phyloP scores from a whole-genome alignment of 2,113 vertebrate genomes.

The Mastomys coucha region DNA sequence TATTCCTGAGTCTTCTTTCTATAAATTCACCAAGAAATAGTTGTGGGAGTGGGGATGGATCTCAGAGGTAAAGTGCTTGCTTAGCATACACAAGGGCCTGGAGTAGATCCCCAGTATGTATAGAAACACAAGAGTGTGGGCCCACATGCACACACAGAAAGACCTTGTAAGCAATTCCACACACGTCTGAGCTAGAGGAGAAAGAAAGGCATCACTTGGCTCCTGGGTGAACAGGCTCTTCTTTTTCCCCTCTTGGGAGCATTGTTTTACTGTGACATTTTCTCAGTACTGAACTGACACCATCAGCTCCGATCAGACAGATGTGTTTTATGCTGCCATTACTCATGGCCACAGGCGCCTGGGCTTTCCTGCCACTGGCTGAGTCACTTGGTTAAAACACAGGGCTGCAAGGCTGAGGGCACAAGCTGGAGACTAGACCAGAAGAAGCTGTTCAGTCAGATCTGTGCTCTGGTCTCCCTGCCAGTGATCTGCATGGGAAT shows the following conservation, averaged over 20 bases:
- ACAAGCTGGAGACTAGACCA: background rate
- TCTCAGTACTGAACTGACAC: background rate
- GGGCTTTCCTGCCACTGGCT: slow-evolving; percentile 45
- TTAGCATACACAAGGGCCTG: background rate
- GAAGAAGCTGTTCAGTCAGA: slow-evolving; percentile 8
- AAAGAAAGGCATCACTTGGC: background rate
- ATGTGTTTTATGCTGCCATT: slow-evolving; percentile 61
- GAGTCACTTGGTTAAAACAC: slow-evolving; percentile 69
- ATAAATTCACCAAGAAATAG: slow-evolving; percentile 7
- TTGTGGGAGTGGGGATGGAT: background rate
- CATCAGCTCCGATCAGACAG: slow-evolving; percentile 66
- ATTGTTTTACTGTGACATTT: slow-evolving; percentile 46
- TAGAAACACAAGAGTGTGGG: background rate
- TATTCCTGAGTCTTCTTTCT: slow-evolving; percentile 10
- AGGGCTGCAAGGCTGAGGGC: slow-evolving; percentile 44
- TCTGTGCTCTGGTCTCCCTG: background rate
- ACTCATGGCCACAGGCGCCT: slow-evolving; percentile 75
- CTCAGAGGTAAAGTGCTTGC: background rate
- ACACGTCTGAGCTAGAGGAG: background rate
- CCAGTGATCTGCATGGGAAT: background rate
- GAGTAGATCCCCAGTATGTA: background rate
- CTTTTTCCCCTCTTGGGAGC: slow-evolving; percentile 4
- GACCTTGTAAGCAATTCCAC: background rate
- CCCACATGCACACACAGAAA: background rate
- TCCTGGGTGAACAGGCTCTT: background rate